A percentile compares a stretch with the other conserved stretches of the same genome.
Conservation (phyloP, 2,888 invertebrate species). For the Phyllotreta cruciferae region DNA sequence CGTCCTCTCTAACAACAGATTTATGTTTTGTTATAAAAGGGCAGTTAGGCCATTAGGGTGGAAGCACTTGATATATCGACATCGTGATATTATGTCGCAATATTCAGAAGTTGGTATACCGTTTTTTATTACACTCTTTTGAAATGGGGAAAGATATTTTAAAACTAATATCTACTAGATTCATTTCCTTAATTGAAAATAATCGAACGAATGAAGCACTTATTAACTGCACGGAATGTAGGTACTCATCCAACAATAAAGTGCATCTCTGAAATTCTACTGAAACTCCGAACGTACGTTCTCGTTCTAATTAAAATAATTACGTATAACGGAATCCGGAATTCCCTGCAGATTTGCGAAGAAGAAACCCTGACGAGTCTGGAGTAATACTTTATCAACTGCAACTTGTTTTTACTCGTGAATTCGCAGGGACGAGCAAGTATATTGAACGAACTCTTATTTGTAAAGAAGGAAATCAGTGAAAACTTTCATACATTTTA, state of each 20-base stretch:
- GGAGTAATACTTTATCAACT: slow-evolving; percentile 29
- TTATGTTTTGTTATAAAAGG: slow-evolving; percentile 38
- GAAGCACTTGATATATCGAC: slow-evolving; percentile 19
- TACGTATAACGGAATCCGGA: slow-evolving; percentile 17
- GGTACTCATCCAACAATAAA: no score
- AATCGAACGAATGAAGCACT: no score
- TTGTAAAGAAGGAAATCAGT: slow-evolving; percentile 9
- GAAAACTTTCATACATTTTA: no score
- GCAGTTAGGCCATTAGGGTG: slow-evolving; percentile 18
- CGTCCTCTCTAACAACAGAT: slow-evolving; percentile 35
- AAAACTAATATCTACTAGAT: no score
- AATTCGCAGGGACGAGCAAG: slow-evolving; percentile 16
- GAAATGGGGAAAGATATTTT: no score
- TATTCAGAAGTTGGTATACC: slow-evolving; percentile 1
- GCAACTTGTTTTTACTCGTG: slow-evolving; percentile 25
- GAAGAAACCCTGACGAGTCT: neutral
- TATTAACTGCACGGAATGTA: no score
- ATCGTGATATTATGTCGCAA: slow-evolving; percentile 7
- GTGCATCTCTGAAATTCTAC: slow-evolving; percentile 4
- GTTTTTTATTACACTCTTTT: no score
- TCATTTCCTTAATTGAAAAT: no score
- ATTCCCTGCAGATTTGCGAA: slow-evolving; percentile 12
- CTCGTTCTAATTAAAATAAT: slow-evolving; percentile 17
- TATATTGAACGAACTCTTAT: slow-evolving; percentile 16
- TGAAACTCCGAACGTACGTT: slow-evolving; percentile 6